These are phyloP conservation scores for Pluvialis apricaria DNA, from an alignment of 2,113 vertebrate species.

Conservation along the genomic window DNA sequence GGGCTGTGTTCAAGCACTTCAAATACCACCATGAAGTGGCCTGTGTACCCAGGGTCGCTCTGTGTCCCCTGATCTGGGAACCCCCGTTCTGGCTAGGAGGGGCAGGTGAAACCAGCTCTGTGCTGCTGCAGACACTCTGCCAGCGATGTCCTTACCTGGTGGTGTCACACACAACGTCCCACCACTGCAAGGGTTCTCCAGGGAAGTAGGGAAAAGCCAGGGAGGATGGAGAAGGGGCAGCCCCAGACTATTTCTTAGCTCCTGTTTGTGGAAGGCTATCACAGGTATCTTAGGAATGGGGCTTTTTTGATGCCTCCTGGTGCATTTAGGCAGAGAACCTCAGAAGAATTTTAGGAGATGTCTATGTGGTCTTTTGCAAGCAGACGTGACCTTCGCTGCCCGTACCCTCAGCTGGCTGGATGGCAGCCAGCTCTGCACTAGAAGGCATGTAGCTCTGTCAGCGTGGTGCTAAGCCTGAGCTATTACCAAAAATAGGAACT, in stretches of 20 bases:
- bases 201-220: neutral
- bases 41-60: neutral
- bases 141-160: too few relatives aligned
- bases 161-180: neutral
- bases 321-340: neutral
- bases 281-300: neutral
- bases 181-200: rapidly evolving
- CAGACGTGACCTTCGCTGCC: conserved; percentile 7
- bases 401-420: neutral
- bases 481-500: conserved; percentile 37
- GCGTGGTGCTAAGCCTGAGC: neutral
- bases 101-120: neutral
- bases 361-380: neutral
- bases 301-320: neutral
- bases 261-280: neutral
- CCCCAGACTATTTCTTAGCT: rapidly evolving
- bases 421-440: neutral
- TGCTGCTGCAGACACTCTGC: rapidly evolving
- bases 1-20: neutral
- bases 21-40: neutral
- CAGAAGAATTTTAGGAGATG: neutral
- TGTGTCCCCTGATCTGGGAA: neutral
- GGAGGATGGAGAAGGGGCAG: neutral
- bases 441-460: neutral
- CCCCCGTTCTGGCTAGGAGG: neutral